Base-by-base conservation (phyloP, 2,797 vertebrate species). In the Amblyopsis hoosieri region DNA sequence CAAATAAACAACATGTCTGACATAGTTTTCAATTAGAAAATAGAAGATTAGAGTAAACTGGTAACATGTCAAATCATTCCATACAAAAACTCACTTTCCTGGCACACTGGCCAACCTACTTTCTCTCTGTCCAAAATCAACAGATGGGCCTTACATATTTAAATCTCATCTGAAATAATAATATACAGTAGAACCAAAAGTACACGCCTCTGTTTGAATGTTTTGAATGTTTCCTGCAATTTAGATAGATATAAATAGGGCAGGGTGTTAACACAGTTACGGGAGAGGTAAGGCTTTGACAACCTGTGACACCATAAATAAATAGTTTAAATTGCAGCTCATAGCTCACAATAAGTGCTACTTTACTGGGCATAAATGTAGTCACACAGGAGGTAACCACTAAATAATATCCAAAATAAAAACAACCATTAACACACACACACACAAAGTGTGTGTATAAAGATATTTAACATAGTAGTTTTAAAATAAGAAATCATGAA, bases 1-100 rank as follows among this genome's bases (percentile, higher is more conserved):
- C 67, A 78, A 73, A 89, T 79, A 80, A 81, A 87, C 78, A 81
- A 87, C 73, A 82, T 83, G 75, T 62, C 76, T 79, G 68, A 87
- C 74, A 87, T 81, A 79, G 69, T 74, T 79, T 63, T 60, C 64
- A 89, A 88, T 60, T 85, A 80, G 72, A 78, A 29, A 29, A 29
- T 29, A 29, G 3, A 29, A 29, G 23, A 29, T 29, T 29, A 59
- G 78, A 84, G 65, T 51, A 67, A 78, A 71, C 85, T 83, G 85
- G 75, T 84, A 74, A 81, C 54, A 53, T 81, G 85, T 77, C 45
- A 73, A 72, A 81, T 67, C 29, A 55, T 57, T 82, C 72, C 76
- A 75, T 81, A 82, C 54, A 71, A 67, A 70, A 74, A 74, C 57
- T 59, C 52, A 66, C 23, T 87, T 84, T 87, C 79, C 79, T 85